Evolutionary conservation across 2,888 invertebrate species (phyloP), one percentile per base, ranked within the genome.

Genomic region (Drosophila paranaensis): DNA sequence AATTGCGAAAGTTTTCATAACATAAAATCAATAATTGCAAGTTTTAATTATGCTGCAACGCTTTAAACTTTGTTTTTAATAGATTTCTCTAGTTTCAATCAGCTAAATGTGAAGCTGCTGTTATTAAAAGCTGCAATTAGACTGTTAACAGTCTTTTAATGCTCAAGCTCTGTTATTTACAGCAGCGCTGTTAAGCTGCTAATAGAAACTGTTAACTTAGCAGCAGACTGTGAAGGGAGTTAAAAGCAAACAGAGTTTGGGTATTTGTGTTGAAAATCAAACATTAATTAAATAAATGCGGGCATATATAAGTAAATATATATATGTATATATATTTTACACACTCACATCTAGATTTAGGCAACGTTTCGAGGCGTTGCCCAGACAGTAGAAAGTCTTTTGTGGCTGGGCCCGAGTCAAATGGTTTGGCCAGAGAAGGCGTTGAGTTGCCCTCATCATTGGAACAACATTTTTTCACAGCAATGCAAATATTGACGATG

Each of bases 401-500:
- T 81, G 84, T 77, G 81, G 74, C 76, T 27, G 51, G 55, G 64
- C 66, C 48, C 67, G 67, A 84, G 83, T 84, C 83, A 88, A 88
- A 78, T 73, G 77, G 53, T 53, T 65, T 48, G 74, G 60, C 33
- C 39, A 80, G 72, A 72, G 55, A 46, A 79, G 88, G 86, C 82
- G 86, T 83, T 82, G 76, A 74, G 81, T 88, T 79, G 71, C 82
- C 79, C 81, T 71, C 71, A 85, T 71, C 74, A 66, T 54, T 57
- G 55, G 73, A 37, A 33, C 58, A 51, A 61, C 46, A 56, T 57
- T 56, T 54, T 39, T 27, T 30, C 27, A 20, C 43, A 50, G 45
- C 42, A 81, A 84, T 82, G 84, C 80, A 82, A 86, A 89, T 87
- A 82, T 82, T 88, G 81, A 71, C 45, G 55, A 70, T 81, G 90